Conservation (phyloP, 2,113 vertebrate species). For the Illadopsis cleaveri region DNA sequence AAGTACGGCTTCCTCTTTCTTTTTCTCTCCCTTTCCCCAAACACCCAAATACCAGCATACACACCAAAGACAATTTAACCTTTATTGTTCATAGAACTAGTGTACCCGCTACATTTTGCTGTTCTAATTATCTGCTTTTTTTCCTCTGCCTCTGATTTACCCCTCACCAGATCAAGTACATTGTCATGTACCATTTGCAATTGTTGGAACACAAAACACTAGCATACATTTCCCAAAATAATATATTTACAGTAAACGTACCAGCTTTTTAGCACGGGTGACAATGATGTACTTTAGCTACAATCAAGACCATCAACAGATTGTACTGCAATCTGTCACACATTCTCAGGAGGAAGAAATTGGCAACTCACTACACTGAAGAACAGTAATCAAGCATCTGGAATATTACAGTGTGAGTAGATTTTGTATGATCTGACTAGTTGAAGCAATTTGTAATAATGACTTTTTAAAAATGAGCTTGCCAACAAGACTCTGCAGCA, state of each 20-base stretch:
- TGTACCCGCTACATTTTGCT: not conserved
- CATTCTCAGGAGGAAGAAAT: constrained; percentile 68
- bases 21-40: not conserved
- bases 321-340: constrained; percentile 77
- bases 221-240: constrained; percentile 20
- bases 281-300: constrained; percentile 57
- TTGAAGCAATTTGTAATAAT: constrained; percentile 69
- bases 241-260: constrained; percentile 29
- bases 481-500: constrained; percentile 29
- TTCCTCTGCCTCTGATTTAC: not conserved
- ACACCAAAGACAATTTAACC: not conserved
- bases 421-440: constrained; percentile 65
- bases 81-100: not conserved
- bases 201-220: not conserved
- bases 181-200: not conserved
- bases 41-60: not conserved
- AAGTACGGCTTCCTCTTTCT: not conserved
- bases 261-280: constrained; percentile 32
- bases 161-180: not conserved
- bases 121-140: not conserved
- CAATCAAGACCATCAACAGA: constrained; percentile 71
- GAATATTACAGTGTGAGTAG: constrained; percentile 60
- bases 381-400: constrained; percentile 75
- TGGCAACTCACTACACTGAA: constrained; percentile 69
- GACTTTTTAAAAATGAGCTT: constrained; percentile 58